Percentiles rank a stretch among this genome's conserved stretches.
Evolutionary conservation across 1,140 invertebrate genomes (phyloP).

Genomic region (Pachypeltis micranthus): DNA sequence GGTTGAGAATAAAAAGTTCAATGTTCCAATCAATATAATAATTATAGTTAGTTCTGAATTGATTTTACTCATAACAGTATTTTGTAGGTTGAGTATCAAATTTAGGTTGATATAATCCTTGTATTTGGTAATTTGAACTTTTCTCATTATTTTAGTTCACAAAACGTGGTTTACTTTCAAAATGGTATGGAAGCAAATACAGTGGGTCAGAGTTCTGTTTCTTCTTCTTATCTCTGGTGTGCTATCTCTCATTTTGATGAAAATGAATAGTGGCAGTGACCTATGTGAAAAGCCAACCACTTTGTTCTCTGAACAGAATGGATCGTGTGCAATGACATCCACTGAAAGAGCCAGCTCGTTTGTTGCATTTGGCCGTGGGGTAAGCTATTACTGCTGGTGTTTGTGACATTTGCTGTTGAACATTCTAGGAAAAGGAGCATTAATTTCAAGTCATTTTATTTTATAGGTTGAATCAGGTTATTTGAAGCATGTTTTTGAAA

Average conservation of each 20-base stretch:
- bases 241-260: background rate
- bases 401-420: slow-evolving; percentile 4
- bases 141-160: background rate
- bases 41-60: too few species aligned
- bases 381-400: background rate
- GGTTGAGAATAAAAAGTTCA: too few species aligned
- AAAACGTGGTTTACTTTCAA: background rate
- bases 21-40: too few species aligned
- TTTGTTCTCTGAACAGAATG: background rate
- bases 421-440: too few species aligned
- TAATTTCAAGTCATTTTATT: too few species aligned
- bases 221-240: background rate
- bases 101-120: too few species aligned
- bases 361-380: background rate
- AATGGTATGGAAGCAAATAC: background rate
- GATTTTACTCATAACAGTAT: too few species aligned
- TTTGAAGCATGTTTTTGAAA: slow-evolving; percentile 63
- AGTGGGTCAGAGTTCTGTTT: background rate
- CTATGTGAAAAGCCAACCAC: background rate
- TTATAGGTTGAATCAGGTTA: slow-evolving; percentile 47
- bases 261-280: background rate
- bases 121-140: too few species aligned
- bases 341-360: background rate
- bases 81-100: too few species aligned
- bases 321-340: background rate